phyloP scores from a whole-genome alignment of 2,888 invertebrate species.

The Papilio demoleus region DNA sequence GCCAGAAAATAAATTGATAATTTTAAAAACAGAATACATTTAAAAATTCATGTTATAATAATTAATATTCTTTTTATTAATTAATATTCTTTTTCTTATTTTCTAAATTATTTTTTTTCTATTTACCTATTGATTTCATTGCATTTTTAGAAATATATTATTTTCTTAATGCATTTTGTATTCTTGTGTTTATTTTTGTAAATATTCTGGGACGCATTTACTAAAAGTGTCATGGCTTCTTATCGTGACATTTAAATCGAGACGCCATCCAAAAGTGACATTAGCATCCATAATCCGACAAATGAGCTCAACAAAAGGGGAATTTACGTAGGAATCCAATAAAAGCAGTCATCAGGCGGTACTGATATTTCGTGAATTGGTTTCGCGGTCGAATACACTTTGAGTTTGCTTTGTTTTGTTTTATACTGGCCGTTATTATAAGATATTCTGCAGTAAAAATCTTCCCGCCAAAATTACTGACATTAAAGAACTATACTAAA shows the following conservation, averaged over 20 bases:
- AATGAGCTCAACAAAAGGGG: slow-evolving; percentile 67
- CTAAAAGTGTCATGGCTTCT: slow-evolving; percentile 52
- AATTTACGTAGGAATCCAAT: slow-evolving; percentile 70
- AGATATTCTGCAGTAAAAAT: neutral
- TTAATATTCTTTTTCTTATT: too few relatives aligned
- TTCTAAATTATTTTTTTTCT: too few relatives aligned
- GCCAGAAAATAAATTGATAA: neutral
- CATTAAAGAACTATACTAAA: neutral
- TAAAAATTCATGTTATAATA: neutral
- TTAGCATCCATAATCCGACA: slow-evolving; percentile 67
- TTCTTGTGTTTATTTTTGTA: slow-evolving; percentile 52
- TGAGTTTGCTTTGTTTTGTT: slow-evolving; percentile 33
- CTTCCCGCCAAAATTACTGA: neutral
- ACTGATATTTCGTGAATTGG: slow-evolving; percentile 47
- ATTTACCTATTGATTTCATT: neutral
- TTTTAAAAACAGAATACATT: neutral
- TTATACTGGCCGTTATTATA: slow-evolving; percentile 42
- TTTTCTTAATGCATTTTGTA: slow-evolving; percentile 39
- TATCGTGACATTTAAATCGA: slow-evolving; percentile 61
- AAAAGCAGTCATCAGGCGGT: slow-evolving; percentile 54
- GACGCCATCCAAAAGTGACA: slow-evolving; percentile 54
- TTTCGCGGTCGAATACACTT: slow-evolving; percentile 40
- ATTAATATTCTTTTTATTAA: too few relatives aligned
- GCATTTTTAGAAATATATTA: neutral
- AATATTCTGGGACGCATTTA: slow-evolving; percentile 51